Evolutionary conservation across 2,113 vertebrate genomes (phyloP).

Genomic region (Pachycephala philippinensis): DNA sequence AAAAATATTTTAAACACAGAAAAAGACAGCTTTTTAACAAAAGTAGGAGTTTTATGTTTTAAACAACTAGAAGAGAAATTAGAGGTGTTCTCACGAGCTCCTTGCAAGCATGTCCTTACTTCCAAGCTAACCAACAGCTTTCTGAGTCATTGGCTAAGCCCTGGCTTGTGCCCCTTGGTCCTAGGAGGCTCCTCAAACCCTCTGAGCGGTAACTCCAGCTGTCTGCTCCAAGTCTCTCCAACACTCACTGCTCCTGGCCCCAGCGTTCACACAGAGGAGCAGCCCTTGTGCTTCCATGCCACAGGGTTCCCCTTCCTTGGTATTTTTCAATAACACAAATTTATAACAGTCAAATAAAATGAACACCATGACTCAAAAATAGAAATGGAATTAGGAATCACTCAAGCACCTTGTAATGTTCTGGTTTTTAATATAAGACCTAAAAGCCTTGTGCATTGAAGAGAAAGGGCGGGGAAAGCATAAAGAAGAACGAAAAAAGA

Average conservation of each 20-base stretch:
- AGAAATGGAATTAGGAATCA: not conserved
- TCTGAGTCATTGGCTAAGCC: not conserved
- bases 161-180: not conserved
- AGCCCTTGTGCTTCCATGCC: not conserved
- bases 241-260: not conserved
- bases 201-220: not conserved
- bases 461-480: not conserved
- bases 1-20: not conserved
- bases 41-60: not conserved
- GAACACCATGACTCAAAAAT: not conserved
- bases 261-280: fast-evolving
- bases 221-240: not conserved
- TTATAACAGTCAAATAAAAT: not conserved
- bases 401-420: not conserved
- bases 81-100: not conserved
- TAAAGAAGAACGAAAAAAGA: not conserved
- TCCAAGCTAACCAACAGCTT: not conserved
- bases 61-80: not conserved
- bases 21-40: not conserved
- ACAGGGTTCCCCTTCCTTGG: not conserved
- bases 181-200: not conserved
- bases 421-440: not conserved
- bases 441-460: not conserved
- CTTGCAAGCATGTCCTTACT: not conserved
- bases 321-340: not conserved